Conservation (phyloP, 2,113 vertebrate species). For the Tachycineta bicolor region DNA sequence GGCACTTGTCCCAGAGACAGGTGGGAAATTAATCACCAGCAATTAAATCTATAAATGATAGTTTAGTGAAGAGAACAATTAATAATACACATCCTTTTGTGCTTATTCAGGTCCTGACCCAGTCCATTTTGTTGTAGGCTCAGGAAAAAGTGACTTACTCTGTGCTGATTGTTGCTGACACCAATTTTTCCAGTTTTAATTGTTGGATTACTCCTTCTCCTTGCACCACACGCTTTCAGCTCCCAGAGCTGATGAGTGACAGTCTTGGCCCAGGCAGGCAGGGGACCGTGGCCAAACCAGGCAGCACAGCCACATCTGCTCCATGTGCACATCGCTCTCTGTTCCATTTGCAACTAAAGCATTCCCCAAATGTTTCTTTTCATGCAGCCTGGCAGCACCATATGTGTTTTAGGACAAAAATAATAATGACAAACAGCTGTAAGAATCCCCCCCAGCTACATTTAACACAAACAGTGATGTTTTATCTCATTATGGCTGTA, state of each 20-base stretch:
- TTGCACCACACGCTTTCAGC: background rate
- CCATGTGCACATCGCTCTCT: rapidly evolving
- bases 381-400: background rate
- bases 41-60: background rate
- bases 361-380: background rate
- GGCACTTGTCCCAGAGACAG: background rate
- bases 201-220: background rate
- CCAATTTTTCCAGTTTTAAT: background rate
- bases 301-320: background rate
- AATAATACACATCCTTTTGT: background rate
- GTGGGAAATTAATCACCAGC: background rate
- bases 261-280: background rate
- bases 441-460: background rate
- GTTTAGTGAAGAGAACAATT: background rate
- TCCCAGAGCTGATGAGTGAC: background rate
- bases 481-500: background rate
- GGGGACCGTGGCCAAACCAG: background rate
- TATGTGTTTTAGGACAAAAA: background rate
- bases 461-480: background rate
- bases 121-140: background rate
- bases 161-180: background rate
- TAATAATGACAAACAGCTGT: background rate
- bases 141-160: background rate
- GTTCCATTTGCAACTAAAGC: background rate
- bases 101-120: background rate